Evolutionary conservation across 2,797 vertebrate species (phyloP).

Genomic region (Melanotaenia nigrans): DNA sequence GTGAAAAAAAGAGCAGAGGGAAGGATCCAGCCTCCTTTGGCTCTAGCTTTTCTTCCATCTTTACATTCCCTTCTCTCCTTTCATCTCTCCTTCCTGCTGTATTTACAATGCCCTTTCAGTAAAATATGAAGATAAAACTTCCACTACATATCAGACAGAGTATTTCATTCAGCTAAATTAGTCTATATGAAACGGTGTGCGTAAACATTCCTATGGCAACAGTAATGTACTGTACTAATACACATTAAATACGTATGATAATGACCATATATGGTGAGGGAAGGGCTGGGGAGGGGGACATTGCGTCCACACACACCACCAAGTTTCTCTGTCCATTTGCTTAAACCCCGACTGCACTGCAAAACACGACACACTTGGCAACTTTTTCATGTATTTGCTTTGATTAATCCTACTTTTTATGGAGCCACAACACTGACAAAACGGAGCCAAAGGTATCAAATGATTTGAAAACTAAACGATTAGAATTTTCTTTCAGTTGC

Average conservation of each 20-base stretch:
- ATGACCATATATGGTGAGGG: constrained; percentile 75
- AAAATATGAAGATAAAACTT: constrained; percentile 69
- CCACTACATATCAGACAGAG: constrained; percentile 84
- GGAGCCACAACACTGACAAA: constrained; percentile 8
- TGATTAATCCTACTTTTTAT: constrained; percentile 16
- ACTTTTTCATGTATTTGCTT: constrained; percentile 21
- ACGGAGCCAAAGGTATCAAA: constrained; percentile 8
- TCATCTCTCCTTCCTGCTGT: constrained; percentile 45
- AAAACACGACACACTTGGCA: constrained; percentile 34
- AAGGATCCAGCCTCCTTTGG: constrained; percentile 90
- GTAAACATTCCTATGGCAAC: constrained; percentile 90
- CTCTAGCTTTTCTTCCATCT: constrained; percentile 45
- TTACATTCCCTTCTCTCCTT: constrained; percentile 53
- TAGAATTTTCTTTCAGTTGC: not conserved
- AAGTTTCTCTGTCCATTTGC: constrained; percentile 42
- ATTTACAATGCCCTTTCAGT: constrained; percentile 80
- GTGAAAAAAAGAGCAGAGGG: constrained; percentile 62
- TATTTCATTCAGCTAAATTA: constrained; percentile 74
- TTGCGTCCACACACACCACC: constrained; percentile 29
- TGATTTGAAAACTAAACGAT: not conserved
- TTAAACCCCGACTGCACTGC: constrained; percentile 27
- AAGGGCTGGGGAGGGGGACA: constrained; percentile 34
- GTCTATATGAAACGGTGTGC: constrained; percentile 82
- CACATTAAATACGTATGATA: constrained; percentile 86
- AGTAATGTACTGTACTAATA: constrained; percentile 99